phyloP scores from a whole-genome alignment of 2,797 vertebrate species.

The Periophthalmus magnuspinnatus region DNA sequence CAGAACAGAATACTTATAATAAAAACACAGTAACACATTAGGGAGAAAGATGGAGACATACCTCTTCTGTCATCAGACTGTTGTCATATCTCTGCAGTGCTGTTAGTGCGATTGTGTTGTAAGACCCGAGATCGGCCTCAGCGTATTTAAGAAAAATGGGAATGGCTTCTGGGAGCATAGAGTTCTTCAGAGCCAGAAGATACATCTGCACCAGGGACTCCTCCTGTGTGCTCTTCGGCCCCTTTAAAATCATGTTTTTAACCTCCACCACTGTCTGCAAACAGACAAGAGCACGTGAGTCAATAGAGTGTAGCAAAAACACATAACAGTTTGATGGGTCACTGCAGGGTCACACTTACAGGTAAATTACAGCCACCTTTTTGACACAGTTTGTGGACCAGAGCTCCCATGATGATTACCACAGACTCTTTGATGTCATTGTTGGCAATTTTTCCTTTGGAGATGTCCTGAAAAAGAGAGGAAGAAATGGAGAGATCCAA shows the following conservation, averaged over 20 bases:
- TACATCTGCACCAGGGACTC: slow-evolving; percentile 87
- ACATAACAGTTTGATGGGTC: neutral
- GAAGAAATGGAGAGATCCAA: neutral
- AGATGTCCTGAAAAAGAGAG: slow-evolving; percentile 77
- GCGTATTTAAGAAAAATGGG: slow-evolving; percentile 85
- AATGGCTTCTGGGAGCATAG: slow-evolving; percentile 88
- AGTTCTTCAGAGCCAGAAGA: slow-evolving; percentile 92
- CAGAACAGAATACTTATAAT: neutral
- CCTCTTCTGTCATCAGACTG: slow-evolving; percentile 85
- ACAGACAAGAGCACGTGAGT: slow-evolving; percentile 3
- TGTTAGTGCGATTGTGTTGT: slow-evolving; percentile 85
- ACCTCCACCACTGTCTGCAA: slow-evolving; percentile 85
- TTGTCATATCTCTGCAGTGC: slow-evolving; percentile 87
- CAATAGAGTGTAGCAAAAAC: neutral
- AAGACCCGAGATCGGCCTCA: slow-evolving; percentile 83
- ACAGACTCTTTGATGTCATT: slow-evolving; percentile 91
- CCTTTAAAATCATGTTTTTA: slow-evolving; percentile 87
- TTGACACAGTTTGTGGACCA: slow-evolving; percentile 89
- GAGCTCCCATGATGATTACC: slow-evolving; percentile 89
- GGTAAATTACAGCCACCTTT: slow-evolving; percentile 85
- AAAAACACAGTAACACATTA: neutral
- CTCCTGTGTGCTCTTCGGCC: slow-evolving; percentile 80
- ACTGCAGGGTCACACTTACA: slow-evolving; percentile 71
- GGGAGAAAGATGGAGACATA: slow-evolving; percentile 38
- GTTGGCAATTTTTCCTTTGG: slow-evolving; percentile 84